Percentiles rank a stretch among this genome's conserved stretches.
Conservation (phyloP, 2,113 vertebrate species). For the Petaurus breviceps region DNA sequence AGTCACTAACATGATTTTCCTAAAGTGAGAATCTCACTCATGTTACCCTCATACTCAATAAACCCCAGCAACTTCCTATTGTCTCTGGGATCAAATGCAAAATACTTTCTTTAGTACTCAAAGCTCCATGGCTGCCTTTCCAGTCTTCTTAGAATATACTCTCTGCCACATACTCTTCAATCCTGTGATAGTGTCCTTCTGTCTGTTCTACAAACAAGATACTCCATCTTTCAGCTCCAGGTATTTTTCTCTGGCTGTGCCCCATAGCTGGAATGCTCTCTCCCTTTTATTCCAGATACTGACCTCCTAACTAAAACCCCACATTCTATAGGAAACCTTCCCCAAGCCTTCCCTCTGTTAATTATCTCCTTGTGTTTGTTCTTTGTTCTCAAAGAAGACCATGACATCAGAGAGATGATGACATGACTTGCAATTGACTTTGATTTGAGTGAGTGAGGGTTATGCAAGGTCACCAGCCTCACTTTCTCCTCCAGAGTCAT, state of each 20-base stretch:
- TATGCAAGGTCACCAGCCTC: too few relatives aligned
- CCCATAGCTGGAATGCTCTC: background rate
- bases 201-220: background rate
- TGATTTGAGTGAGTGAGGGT: too few relatives aligned
- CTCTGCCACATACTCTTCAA: background rate
- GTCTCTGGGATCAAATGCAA: background rate
- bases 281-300: background rate
- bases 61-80: background rate
- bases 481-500: too few relatives aligned
- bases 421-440: too few relatives aligned
- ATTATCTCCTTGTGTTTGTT: background rate
- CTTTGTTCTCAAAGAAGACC: too few relatives aligned
- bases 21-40: background rate
- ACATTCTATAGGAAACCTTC: background rate
- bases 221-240: background rate
- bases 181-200: background rate
- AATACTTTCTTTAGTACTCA: background rate
- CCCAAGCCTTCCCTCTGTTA: background rate
- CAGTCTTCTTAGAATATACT: background rate
- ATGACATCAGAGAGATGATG: too few relatives aligned
- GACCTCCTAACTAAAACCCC: background rate
- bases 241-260: background rate
- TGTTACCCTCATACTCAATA: background rate
- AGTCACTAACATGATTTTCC: background rate
- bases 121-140: background rate